phyloP scores from a whole-genome alignment of 2,888 invertebrate species.

The Sipha maydis region DNA sequence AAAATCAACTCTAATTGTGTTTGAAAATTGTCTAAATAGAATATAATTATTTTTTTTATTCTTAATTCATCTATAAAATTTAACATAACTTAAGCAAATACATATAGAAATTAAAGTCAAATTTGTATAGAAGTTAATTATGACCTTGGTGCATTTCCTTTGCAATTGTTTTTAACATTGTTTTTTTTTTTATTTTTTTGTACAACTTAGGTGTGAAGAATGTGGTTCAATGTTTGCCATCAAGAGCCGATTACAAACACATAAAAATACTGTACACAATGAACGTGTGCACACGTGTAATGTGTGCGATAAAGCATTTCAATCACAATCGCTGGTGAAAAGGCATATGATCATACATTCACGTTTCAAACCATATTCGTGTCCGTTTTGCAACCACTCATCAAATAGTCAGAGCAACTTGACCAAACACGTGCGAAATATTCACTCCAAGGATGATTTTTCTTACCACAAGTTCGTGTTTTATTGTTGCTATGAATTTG shows the following conservation, averaged over 20 bases:
- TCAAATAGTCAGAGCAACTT: slow-evolving; percentile 53
- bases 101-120: no score
- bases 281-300: slow-evolving; percentile 29
- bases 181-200: not conserved
- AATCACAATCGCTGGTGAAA: slow-evolving; percentile 31
- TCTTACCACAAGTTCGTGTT: slow-evolving; percentile 52
- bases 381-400: slow-evolving; percentile 53
- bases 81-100: no score
- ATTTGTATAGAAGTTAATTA: no score
- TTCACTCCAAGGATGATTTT: slow-evolving; percentile 40
- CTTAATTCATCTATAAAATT: no score
- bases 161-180: not conserved
- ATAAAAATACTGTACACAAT: slow-evolving; percentile 47
- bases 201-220: slow-evolving; percentile 48
- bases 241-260: slow-evolving; percentile 40
- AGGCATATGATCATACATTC: slow-evolving; percentile 48
- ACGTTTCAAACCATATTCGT: slow-evolving; percentile 43
- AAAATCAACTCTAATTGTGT: no score
- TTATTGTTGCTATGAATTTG: no score
- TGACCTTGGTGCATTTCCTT: not conserved
- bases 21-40: no score
- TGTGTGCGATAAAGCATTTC: slow-evolving; percentile 51
- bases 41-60: no score
- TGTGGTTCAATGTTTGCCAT: slow-evolving; percentile 59
- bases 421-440: slow-evolving; percentile 57